Base-by-base conservation (phyloP, 2,888 invertebrate species). In the Drosophila melanosoma region DNA sequence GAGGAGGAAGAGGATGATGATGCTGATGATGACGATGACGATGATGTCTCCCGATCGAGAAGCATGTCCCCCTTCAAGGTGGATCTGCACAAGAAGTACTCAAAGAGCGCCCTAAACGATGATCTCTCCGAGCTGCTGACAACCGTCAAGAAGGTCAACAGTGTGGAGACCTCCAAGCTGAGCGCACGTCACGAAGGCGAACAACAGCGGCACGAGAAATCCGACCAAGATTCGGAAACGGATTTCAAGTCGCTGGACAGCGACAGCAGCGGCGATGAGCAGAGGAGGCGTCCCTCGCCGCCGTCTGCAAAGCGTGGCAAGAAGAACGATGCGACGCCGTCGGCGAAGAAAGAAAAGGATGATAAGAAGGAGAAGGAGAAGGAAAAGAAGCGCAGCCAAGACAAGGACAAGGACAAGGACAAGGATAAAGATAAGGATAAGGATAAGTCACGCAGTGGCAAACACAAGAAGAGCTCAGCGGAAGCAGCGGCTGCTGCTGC, bases 31-130 rank as follows among this genome's bases (percentile, higher is more conserved):
- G 85, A 85, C 3, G 85, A 85, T 15, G 90, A 90, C 32, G 90
- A 90, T 23, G 81, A 87, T 48, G 78, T 79, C 23, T 91, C 85
- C n/a, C 77, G 91, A 26, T 92, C 93, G 29, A 91, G 93, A 53
- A 93, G 93, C 76, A 90, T 92, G 86, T 93, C 93, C 1, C 92
- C 92, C 1, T 93, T 92, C 62, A 93, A 93, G 69, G 92, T 93
- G 65, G 93, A 93, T 89, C 87, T 93, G 69, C 93, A 93, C 79
- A 93, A 93, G 74, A 93, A 93, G 91, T 93, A 93, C 87, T 93
- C 93, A 69, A 92, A 93, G 92, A 93, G 92, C 91, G 93, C 93
- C 69, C 91, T 92, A 79, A 92, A 92, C 77, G 91, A 92, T 74
- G 92, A 92, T 84, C 87, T 90, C 57, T 91, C 91, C 64, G 91